Evolutionary conservation across 1,140 invertebrate genomes (phyloP).

Genomic region (Samia ricini): DNA sequence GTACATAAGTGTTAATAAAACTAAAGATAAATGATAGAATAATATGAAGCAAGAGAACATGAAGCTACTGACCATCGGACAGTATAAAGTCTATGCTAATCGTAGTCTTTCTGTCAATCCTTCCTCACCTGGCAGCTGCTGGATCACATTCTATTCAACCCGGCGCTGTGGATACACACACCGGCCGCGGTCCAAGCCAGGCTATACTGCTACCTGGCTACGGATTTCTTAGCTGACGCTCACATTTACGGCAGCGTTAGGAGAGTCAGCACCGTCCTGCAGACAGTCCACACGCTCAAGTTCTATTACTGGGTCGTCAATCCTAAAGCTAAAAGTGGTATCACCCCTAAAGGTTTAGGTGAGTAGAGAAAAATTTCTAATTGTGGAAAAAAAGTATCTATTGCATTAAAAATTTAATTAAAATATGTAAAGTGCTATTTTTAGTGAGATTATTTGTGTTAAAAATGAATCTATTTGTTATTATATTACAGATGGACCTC

Average conservation of each 20-base stretch:
- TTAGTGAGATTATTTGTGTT: not conserved
- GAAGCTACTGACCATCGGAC: slow-evolving; percentile 66
- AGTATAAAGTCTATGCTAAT: slow-evolving; percentile 68
- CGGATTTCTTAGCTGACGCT: slow-evolving; percentile 97
- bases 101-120: slow-evolving; percentile 69
- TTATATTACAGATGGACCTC: slow-evolving; percentile 88
- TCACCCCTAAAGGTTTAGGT: slow-evolving; percentile 96
- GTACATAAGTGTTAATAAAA: not conserved
- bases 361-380: slow-evolving; percentile 65
- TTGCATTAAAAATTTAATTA: slow-evolving; percentile 10
- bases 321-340: slow-evolving; percentile 95
- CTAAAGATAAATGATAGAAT: slow-evolving; percentile 15
- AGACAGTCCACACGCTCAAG: slow-evolving; percentile 98
- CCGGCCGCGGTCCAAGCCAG: slow-evolving; percentile 96
- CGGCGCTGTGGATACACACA: slow-evolving; percentile 98
- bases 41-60: slow-evolving; percentile 55
- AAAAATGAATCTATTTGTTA: not conserved
- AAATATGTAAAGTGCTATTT: slow-evolving; percentile 14
- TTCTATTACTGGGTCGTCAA: slow-evolving; percentile 99
- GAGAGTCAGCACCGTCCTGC: slow-evolving; percentile 96
- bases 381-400: not conserved
- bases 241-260: slow-evolving; percentile 98
- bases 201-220: slow-evolving; percentile 97
- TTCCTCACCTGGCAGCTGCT: slow-evolving; percentile 92
- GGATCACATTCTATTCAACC: slow-evolving; percentile 99